A percentile compares a stretch with the other conserved stretches of the same genome.
Evolutionary conservation across 2,888 invertebrate genomes (phyloP).

Genomic region (Parapristionchus giblindavisi): DNA sequence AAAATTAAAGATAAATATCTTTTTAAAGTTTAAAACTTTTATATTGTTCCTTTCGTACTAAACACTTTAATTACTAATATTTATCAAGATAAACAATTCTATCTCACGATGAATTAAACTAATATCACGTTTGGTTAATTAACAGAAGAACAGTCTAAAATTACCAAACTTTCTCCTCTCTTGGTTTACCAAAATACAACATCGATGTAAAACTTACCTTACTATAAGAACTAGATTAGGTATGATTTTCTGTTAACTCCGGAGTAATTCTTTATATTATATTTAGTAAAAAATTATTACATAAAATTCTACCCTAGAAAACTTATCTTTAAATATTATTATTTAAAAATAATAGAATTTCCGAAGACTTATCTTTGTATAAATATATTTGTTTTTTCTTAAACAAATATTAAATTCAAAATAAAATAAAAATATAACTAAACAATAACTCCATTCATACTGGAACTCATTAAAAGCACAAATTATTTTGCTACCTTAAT

Average conservation of each 20-base stretch:
- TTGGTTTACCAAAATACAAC: conserved; percentile 58
- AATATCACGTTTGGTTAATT: conserved; percentile 61
- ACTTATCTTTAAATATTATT: conserved; percentile 46
- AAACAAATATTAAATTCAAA: conserved; percentile 55
- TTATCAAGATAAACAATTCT: conserved; percentile 63
- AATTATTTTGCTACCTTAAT: conserved; percentile 84
- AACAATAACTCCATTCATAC: conserved; percentile 77
- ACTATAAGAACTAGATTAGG: conserved; percentile 60
- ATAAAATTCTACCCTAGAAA: conserved; percentile 62
- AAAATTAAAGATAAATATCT: conserved; percentile 48
- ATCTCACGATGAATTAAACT: conserved; percentile 64
- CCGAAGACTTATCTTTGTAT: conserved; percentile 62
- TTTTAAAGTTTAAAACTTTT: conserved; percentile 55
- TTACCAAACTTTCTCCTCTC: conserved; percentile 52
- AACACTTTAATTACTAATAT: conserved; percentile 51
- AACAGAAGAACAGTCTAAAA: conserved; percentile 62
- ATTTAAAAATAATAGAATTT: conserved; percentile 55
- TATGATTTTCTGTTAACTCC: conserved; percentile 66
- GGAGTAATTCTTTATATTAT: conserved; percentile 62
- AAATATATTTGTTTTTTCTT: conserved; percentile 56
- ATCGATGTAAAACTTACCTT: conserved; percentile 62
- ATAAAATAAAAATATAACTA: conserved; percentile 54
- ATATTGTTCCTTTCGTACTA: conserved; percentile 62
- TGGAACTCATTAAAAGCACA: conserved; percentile 83
- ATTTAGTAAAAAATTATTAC: conserved; percentile 57